Evolutionary conservation across 2,888 invertebrate species (phyloP).

Genomic region (Scaptomyza caliginosa): DNA sequence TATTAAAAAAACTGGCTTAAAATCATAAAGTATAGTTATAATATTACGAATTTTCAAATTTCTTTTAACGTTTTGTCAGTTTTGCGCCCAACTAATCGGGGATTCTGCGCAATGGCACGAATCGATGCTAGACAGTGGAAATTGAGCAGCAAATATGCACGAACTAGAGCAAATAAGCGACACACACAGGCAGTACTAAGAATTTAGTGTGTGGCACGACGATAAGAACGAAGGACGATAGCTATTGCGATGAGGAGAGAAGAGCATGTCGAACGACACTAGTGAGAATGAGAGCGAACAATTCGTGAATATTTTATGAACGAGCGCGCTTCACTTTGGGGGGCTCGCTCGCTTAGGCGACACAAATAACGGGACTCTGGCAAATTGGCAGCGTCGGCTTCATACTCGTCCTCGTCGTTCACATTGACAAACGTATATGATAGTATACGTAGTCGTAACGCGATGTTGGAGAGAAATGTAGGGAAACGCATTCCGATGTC

Average conservation of each 20-base stretch:
- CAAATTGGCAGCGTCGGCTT: conserved; percentile 55
- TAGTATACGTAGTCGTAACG: conserved; percentile 23
- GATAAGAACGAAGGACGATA: conserved; percentile 24
- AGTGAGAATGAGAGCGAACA: conserved; percentile 76
- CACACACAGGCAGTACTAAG: conserved; percentile 8
- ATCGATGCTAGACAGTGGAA: conserved; percentile 61
- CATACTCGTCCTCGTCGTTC: conserved; percentile 34
- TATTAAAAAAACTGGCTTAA: too few relatives aligned
- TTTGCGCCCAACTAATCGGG: conserved; percentile 31
- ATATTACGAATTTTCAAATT: conserved; percentile 43
- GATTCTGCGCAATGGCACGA: conserved; percentile 80
- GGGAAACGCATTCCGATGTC: conserved; percentile 67
- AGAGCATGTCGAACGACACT: conserved; percentile 41
- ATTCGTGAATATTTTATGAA: conserved; percentile 81
- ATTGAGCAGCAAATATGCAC: conserved; percentile 39
- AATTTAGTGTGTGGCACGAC: conserved; percentile 31
- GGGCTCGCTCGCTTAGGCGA: conserved; percentile 57
- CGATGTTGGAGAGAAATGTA: conserved; percentile 67
- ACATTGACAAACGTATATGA: conserved; percentile 12
- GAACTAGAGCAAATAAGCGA: conserved; percentile 30
- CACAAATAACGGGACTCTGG: conserved; percentile 54
- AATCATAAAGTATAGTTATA: background rate
- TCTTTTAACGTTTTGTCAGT: conserved; percentile 21
- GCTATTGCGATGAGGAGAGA: conserved; percentile 31
- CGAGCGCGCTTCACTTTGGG: conserved; percentile 51